phyloP scores from a whole-genome alignment of 2,113 vertebrate species.

The Salvelinus fontinalis region DNA sequence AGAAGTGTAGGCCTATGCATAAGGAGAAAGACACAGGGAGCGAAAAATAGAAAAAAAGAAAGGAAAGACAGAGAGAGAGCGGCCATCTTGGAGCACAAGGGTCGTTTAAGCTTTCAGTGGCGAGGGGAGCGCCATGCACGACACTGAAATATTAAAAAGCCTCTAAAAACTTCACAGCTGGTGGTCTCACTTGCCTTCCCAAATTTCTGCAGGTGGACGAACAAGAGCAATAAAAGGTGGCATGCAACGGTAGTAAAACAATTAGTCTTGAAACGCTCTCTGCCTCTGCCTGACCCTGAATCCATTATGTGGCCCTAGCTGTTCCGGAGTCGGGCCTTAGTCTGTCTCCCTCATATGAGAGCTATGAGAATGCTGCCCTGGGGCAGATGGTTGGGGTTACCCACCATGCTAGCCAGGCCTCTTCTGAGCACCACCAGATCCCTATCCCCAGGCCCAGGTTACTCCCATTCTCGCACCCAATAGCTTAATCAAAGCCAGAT shows the following conservation, averaged over 20 bases:
- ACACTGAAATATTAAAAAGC: constrained; percentile 50
- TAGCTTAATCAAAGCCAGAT: constrained; percentile 74
- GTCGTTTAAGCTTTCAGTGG: constrained; percentile 40
- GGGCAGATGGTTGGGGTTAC: constrained; percentile 7
- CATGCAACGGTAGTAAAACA: constrained; percentile 18
- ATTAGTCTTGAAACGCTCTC: constrained; percentile 23
- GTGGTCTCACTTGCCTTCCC: constrained; percentile 46
- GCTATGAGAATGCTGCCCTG: constrained; percentile 38
- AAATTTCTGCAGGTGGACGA: constrained; percentile 32
- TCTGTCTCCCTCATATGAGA: constrained; percentile 18
- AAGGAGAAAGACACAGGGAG: constrained; percentile 41
- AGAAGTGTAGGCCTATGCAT: constrained; percentile 48
- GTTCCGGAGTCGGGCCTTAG: neutral
- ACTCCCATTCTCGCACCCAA: constrained; percentile 36
- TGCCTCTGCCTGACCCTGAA: too few species aligned
- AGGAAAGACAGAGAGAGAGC: constrained; percentile 34
- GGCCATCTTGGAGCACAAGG: constrained; percentile 34
- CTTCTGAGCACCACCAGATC: constrained; percentile 57
- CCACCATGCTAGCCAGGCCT: constrained; percentile 48
- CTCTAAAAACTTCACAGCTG: constrained; percentile 52
- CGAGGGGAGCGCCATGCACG: constrained; percentile 24
- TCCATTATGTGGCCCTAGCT: constrained; percentile 15
- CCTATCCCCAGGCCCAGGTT: constrained; percentile 47
- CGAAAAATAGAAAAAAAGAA: constrained; percentile 39
- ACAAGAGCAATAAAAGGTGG: constrained; percentile 29